Evolutionary conservation across 1,140 invertebrate species (phyloP).

Genomic region (Camponotus pennsylvanicus): DNA sequence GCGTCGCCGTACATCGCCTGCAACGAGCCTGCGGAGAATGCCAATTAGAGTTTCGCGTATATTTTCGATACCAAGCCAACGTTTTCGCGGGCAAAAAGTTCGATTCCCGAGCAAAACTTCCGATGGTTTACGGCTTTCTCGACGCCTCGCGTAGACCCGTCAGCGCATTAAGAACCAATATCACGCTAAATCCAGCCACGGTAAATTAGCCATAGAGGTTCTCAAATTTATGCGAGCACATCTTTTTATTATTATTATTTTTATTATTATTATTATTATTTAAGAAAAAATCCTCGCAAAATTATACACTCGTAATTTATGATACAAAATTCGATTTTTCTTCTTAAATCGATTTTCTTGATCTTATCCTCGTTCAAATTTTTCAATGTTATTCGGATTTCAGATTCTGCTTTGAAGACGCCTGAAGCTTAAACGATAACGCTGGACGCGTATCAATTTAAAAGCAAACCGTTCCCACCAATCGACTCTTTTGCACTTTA

Average conservation of each 20-base stretch:
- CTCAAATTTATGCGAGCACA: background rate
- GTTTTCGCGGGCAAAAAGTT: background rate
- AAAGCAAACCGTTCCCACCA: background rate
- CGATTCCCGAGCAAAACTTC: background rate
- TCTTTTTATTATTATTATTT: background rate
- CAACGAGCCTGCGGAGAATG: constrained; percentile 20
- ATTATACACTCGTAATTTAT: background rate
- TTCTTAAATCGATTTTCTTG: background rate
- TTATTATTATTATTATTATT: too few species aligned
- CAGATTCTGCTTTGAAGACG: background rate
- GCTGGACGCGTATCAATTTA: background rate
- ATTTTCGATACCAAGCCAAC: constrained; percentile 1
- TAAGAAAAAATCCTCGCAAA: background rate
- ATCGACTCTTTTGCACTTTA: constrained; percentile 11
- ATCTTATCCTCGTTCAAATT: too few species aligned
- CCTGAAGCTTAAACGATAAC: background rate
- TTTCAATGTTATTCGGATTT: background rate
- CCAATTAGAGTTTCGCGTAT: constrained; percentile 33
- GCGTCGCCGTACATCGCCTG: constrained; percentile 12
- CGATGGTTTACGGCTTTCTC: background rate
- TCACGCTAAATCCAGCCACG: background rate
- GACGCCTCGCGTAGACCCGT: background rate
- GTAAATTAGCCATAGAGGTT: background rate
- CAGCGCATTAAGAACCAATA: background rate
- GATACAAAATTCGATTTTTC: background rate